phyloP scores from a whole-genome alignment of 2,797 vertebrate species.

The Monodelphis domestica region DNA sequence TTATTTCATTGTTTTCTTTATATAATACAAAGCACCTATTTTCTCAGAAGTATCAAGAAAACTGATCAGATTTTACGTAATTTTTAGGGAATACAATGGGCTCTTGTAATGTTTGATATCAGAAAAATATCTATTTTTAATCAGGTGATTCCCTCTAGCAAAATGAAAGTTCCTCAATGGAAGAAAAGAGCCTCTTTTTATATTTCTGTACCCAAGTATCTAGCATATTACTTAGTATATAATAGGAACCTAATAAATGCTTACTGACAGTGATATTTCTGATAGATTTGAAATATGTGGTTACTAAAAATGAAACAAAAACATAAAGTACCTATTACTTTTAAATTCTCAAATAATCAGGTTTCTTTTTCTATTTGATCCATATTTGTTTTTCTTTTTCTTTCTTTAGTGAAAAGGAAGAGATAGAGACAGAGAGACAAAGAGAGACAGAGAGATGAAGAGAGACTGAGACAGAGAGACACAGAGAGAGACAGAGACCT shows the following conservation, averaged over 20 bases:
- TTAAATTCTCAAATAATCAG: background rate
- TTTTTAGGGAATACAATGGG: background rate
- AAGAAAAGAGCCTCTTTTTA: background rate
- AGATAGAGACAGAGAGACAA: background rate
- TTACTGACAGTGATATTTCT: background rate
- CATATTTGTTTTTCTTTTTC: background rate
- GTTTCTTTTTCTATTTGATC: background rate
- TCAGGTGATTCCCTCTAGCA: background rate
- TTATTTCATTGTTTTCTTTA: background rate
- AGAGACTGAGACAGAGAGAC: too few species aligned
- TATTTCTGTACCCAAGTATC: background rate
- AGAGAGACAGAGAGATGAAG: too few species aligned
- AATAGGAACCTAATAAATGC: background rate
- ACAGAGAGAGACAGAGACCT: background rate
- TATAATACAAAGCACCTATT: background rate
- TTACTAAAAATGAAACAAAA: background rate
- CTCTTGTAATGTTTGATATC: background rate
- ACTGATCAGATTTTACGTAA: background rate
- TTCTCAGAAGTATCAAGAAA: slow-evolving; percentile 12
- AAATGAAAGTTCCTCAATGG: background rate
- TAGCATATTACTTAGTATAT: background rate
- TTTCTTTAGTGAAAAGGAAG: background rate
- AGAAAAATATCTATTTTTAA: background rate
- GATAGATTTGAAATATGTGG: background rate
- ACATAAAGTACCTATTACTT: background rate